These are phyloP conservation scores for Cantharis rufa DNA, from an alignment of 2,888 invertebrate genomes.

Conservation along the genomic window DNA sequence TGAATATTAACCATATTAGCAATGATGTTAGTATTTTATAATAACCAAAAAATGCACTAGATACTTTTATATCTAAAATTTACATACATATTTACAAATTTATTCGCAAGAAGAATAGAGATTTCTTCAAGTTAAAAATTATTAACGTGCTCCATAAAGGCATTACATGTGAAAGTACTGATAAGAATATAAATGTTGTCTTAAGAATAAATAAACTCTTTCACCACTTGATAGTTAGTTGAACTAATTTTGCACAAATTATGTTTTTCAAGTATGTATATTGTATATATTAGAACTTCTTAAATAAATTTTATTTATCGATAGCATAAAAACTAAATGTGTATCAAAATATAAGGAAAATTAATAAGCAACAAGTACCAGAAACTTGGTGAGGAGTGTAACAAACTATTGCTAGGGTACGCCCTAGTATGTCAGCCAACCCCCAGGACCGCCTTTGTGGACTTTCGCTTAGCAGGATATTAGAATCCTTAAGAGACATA, in stretches of 20 bases:
- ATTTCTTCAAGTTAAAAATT: too few species aligned
- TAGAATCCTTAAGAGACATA: slow-evolving; percentile 32
- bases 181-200: too few species aligned
- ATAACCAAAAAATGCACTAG: too few species aligned
- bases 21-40: too few species aligned
- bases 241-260: neutral
- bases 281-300: neutral
- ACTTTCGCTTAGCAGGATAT: slow-evolving; percentile 43
- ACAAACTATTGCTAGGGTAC: slow-evolving; percentile 43
- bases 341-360: neutral
- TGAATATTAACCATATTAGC: too few species aligned
- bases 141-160: too few species aligned
- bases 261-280: neutral
- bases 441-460: slow-evolving; percentile 55
- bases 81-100: too few species aligned
- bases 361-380: neutral
- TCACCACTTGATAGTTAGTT: neutral
- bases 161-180: too few species aligned
- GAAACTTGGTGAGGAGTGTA: slow-evolving; percentile 42
- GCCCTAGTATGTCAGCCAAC: slow-evolving; percentile 51
- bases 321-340: neutral
- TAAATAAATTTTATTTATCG: neutral
- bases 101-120: too few species aligned
- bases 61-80: too few species aligned
- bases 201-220: too few species aligned